Conservation (phyloP, 2,113 vertebrate genomes). For the Anseranas semipalmata region DNA sequence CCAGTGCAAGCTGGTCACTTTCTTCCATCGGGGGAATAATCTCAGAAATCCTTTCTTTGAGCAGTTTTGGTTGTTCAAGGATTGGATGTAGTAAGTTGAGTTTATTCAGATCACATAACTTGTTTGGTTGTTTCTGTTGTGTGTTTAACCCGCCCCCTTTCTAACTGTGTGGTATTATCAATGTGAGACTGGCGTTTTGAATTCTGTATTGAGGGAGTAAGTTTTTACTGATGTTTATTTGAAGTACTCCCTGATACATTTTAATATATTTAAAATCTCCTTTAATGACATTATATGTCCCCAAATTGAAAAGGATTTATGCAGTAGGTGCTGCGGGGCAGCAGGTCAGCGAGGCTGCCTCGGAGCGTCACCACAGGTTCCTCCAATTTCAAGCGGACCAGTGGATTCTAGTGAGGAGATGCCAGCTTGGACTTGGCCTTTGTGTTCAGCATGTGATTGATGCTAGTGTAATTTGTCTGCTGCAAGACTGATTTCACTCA, state of each 20-base stretch:
- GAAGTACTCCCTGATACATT: neutral
- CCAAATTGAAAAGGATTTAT: neutral
- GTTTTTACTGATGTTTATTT: neutral
- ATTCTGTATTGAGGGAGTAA: neutral
- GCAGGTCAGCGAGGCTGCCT: neutral
- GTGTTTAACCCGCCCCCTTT: neutral
- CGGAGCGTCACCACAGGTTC: fast-evolving
- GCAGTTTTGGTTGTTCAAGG: neutral
- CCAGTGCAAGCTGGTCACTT: neutral
- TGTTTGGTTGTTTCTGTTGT: neutral
- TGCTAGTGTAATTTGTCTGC: neutral
- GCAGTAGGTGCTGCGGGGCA: neutral
- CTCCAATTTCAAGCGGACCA: fast-evolving
- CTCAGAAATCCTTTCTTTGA: neutral
- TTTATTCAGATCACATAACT: neutral
- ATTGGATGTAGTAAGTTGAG: neutral
- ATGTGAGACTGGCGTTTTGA: neutral
- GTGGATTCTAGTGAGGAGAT: neutral
- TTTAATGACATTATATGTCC: neutral
- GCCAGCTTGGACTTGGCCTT: neutral
- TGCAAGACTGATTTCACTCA: neutral
- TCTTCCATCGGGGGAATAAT: neutral
- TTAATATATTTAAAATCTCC: neutral
- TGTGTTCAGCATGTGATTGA: neutral
- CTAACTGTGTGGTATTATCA: neutral